Evolutionary conservation across 2,797 vertebrate genomes (phyloP).

Genomic region (Heteromormyrus szaboi): DNA sequence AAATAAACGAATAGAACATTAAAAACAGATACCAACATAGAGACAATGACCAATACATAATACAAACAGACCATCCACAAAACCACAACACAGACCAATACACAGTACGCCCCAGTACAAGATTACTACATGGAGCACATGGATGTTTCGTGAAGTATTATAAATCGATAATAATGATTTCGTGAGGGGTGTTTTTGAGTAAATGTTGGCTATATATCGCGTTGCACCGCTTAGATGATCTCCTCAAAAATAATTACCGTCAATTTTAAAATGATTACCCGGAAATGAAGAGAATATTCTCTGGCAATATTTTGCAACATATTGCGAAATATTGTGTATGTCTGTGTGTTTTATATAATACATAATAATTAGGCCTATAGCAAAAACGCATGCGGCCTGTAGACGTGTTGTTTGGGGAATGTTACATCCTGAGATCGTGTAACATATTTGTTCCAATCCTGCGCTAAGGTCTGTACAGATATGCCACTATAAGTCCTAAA

Average conservation of each 20-base stretch:
- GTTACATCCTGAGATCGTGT: background rate
- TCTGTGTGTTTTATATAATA: background rate
- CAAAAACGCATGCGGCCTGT: background rate
- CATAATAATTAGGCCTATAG: background rate
- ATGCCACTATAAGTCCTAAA: background rate
- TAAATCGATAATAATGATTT: background rate
- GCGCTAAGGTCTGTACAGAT: background rate
- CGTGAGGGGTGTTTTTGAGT: background rate
- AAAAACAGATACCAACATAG: too few relatives aligned
- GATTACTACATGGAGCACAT: too few relatives aligned
- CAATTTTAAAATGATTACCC: background rate
- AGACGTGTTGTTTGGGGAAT: background rate
- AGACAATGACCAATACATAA: too few relatives aligned
- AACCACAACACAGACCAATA: too few relatives aligned
- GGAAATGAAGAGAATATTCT: background rate
- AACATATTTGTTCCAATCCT: background rate
- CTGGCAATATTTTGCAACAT: background rate
- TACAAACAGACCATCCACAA: too few relatives aligned
- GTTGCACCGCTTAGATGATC: background rate
- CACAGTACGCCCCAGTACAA: too few relatives aligned
- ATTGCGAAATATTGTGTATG: background rate
- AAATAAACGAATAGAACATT: too few relatives aligned
- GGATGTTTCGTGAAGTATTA: background rate
- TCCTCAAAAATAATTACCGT: background rate
- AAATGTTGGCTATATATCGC: background rate